These are phyloP conservation scores for Tetramorium alpestre DNA, from an alignment of 1,140 invertebrate genomes.

Conservation along the genomic window DNA sequence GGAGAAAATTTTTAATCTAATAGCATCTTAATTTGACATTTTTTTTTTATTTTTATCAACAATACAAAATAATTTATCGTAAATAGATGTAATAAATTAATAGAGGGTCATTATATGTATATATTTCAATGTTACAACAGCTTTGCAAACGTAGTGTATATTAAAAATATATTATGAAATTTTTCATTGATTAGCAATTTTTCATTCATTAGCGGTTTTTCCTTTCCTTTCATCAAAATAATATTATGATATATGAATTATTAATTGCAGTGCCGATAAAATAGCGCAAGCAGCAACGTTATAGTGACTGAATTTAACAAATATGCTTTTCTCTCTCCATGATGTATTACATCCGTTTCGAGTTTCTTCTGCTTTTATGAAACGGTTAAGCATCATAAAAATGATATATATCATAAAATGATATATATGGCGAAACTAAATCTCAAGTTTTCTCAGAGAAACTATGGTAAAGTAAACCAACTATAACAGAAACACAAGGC, in stretches of 20 bases:
- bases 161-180: background rate
- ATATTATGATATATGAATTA: constrained; percentile 17
- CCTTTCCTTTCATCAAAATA: background rate
- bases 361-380: constrained; percentile 20
- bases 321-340: constrained; percentile 11
- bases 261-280: constrained; percentile 12
- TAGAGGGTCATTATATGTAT: no score
- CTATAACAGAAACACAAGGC: constrained; percentile 11
- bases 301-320: constrained; percentile 14
- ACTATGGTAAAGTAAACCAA: constrained; percentile 1
- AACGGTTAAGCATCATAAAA: constrained; percentile 24
- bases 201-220: constrained; percentile 37
- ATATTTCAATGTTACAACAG: background rate
- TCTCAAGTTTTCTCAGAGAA: constrained; percentile 24
- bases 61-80: background rate
- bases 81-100: no score
- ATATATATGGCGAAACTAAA: constrained; percentile 34
- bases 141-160: background rate
- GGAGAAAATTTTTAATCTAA: constrained; percentile 32
- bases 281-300: background rate
- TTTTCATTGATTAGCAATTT: constrained; percentile 26
- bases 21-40: background rate
- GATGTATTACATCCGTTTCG: constrained; percentile 36
- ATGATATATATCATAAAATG: constrained; percentile 18
- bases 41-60: background rate